Percentiles rank a stretch among this genome's conserved stretches.
These are phyloP conservation scores for Diplolepis rosae DNA, from an alignment of 2,888 invertebrate species.

Conservation along the genomic window DNA sequence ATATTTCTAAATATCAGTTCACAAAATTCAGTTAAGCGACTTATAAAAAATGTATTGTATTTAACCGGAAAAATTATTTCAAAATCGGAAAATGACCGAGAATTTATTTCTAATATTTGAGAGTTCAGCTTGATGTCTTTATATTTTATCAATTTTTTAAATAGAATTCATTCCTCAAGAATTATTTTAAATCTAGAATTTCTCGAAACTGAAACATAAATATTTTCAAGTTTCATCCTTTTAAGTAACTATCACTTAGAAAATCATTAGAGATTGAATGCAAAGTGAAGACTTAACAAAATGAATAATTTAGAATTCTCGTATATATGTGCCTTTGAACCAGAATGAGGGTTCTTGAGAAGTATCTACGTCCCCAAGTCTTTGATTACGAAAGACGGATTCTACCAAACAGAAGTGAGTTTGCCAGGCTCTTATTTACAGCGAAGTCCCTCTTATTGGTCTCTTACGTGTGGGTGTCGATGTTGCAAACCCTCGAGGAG, in stretches of 20 bases:
- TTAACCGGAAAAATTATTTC: too few relatives aligned
- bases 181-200: too few relatives aligned
- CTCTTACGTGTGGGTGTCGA: constrained; percentile 48
- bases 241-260: neutral
- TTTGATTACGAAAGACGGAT: constrained; percentile 19
- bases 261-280: constrained; percentile 1
- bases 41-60: too few relatives aligned
- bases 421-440: constrained; percentile 47
- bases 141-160: too few relatives aligned
- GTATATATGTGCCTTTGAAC: neutral
- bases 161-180: too few relatives aligned
- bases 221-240: too few relatives aligned
- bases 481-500: constrained; percentile 42
- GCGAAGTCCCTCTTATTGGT: constrained; percentile 42
- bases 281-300: neutral
- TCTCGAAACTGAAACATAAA: too few relatives aligned
- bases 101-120: too few relatives aligned
- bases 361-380: constrained; percentile 16
- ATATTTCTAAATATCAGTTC: too few relatives aligned
- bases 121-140: too few relatives aligned
- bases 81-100: too few relatives aligned
- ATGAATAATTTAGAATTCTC: constrained; percentile 21
- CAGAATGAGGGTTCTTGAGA: neutral
- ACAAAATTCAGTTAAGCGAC: too few relatives aligned
- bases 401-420: constrained; percentile 32